Conservation (phyloP, 2,113 vertebrate species). For the Nesoenas mayeri region DNA sequence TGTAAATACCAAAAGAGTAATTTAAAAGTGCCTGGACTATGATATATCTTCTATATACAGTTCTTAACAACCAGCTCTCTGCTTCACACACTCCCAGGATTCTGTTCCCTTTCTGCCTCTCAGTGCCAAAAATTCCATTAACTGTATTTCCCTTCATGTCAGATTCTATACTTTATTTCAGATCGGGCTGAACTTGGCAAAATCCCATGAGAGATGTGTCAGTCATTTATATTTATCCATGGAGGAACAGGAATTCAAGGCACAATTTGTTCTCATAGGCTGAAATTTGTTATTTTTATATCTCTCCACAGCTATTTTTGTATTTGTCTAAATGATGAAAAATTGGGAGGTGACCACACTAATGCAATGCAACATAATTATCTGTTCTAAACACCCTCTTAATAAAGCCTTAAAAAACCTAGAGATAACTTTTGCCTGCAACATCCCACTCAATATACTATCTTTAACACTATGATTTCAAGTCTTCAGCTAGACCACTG, state of each 20-base stretch:
- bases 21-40: not conserved
- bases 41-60: not conserved
- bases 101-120: not conserved
- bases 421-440: not conserved
- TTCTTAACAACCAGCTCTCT: not conserved
- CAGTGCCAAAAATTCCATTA: conserved; percentile 4
- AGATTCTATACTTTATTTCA: not conserved
- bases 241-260: not conserved
- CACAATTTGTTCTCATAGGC: not conserved
- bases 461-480: not conserved
- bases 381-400: not conserved
- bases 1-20: not conserved
- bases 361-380: not conserved
- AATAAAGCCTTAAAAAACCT: not conserved
- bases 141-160: not conserved
- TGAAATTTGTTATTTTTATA: not conserved
- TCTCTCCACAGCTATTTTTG: not conserved
- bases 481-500: not conserved
- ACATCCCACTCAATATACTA: not conserved
- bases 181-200: not conserved
- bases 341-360: not conserved
- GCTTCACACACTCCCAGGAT: not conserved
- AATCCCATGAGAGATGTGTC: not conserved
- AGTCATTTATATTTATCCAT: not conserved
- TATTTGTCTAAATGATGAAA: not conserved